Evolutionary conservation across 2,888 invertebrate species (phyloP).

Genomic region (Spodoptera picta): DNA sequence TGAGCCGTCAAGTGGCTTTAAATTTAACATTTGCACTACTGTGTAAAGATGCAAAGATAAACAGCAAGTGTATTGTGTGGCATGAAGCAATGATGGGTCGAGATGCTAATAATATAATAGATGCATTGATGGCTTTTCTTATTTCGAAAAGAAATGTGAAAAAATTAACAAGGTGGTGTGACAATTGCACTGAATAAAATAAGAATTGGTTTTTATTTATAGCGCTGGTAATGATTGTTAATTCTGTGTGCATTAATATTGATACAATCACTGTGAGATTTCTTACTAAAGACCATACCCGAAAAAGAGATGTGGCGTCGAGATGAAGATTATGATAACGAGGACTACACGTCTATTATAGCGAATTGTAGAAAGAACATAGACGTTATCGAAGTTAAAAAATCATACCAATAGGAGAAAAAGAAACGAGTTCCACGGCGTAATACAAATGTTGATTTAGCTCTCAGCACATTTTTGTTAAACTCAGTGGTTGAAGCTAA

Average conservation of each 20-base stretch:
- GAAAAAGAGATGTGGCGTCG: no score
- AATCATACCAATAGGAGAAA: slow-evolving; percentile 30
- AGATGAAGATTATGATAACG: slow-evolving; percentile 9
- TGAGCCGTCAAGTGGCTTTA: slow-evolving; percentile 33
- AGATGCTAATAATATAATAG: slow-evolving; percentile 40
- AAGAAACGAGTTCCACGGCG: slow-evolving; percentile 32
- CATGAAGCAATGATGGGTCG: slow-evolving; percentile 35
- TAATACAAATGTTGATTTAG: slow-evolving; percentile 18
- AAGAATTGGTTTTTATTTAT: slow-evolving; percentile 37
- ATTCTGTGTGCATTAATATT: slow-evolving; percentile 7
- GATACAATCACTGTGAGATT: no score
- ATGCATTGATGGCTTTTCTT: slow-evolving; percentile 37
- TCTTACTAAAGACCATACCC: slow-evolving; percentile 31
- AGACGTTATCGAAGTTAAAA: slow-evolving; percentile 13
- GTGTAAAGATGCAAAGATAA: slow-evolving; percentile 25
- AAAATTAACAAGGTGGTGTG: slow-evolving; percentile 14
- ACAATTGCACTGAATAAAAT: slow-evolving; percentile 36
- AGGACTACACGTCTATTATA: slow-evolving; percentile 18
- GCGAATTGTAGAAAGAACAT: no score
- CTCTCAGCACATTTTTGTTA: slow-evolving; percentile 29
- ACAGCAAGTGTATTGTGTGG: slow-evolving; percentile 38
- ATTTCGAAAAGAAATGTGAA: slow-evolving; percentile 23
- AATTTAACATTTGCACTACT: slow-evolving; percentile 42
- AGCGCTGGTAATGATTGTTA: slow-evolving; percentile 16
- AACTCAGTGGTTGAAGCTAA: slow-evolving; percentile 31